phyloP scores from a whole-genome alignment of 2,888 invertebrate species.

The Copidosoma aretas region DNA sequence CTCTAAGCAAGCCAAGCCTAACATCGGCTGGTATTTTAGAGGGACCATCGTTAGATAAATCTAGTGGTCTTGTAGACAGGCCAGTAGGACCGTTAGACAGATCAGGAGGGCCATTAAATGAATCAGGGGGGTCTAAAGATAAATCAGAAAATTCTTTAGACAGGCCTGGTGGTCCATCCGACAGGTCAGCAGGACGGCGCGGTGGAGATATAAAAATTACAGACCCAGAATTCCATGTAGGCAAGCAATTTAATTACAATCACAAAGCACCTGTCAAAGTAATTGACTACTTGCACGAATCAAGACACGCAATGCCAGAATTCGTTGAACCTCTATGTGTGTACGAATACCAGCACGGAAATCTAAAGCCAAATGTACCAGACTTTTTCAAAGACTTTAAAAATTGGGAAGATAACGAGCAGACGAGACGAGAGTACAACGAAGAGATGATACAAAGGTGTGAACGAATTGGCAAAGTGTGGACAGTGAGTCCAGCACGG shows the following conservation, averaged over 20 bases:
- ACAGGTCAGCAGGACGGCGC: too few relatives aligned
- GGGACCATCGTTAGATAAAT: background rate
- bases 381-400: constrained; percentile 54
- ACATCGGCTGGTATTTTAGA: background rate
- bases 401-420: constrained; percentile 58
- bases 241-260: constrained; percentile 60
- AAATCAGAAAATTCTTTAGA: background rate
- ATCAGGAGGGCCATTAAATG: constrained; percentile 16
- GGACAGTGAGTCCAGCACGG: constrained; percentile 30
- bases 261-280: constrained; percentile 56
- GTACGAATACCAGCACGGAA: constrained; percentile 59
- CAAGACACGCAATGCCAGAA: constrained; percentile 49
- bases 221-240: constrained; percentile 52
- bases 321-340: constrained; percentile 50
- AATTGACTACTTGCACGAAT: constrained; percentile 57
- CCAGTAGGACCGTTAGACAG: constrained; percentile 5
- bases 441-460: constrained; percentile 52
- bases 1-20: background rate
- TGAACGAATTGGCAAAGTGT: constrained; percentile 37
- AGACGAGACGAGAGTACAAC: constrained; percentile 55
- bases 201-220: background rate
- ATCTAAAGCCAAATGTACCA: constrained; percentile 52
- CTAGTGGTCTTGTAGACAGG: constrained; percentile 5
- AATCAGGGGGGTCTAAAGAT: background rate
- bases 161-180: background rate